These are phyloP conservation scores for Gadus macrocephalus DNA, from an alignment of 2,113 vertebrate species.

Conservation along the genomic window DNA sequence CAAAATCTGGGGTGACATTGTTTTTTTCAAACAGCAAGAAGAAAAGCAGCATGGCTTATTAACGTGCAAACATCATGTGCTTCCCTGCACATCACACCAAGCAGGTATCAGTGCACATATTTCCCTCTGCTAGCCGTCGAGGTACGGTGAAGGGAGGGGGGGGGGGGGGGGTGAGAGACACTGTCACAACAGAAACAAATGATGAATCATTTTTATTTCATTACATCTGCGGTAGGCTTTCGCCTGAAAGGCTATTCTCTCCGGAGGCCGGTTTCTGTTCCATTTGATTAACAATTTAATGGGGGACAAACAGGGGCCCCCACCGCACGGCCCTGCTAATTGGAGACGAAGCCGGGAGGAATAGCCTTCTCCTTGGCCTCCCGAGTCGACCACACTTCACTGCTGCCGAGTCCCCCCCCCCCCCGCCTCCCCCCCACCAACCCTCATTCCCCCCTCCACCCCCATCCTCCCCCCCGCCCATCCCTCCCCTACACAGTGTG, in stretches of 20 bases:
- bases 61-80: no score
- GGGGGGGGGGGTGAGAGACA: background rate
- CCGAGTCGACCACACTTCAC: conserved; percentile 19
- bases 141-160: no score
- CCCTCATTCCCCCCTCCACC: no score
- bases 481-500: no score
- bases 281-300: conserved; percentile 49
- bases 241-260: conserved; percentile 28
- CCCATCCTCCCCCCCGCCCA: no score
- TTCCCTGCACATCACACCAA: no score
- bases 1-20: no score
- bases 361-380: conserved; percentile 14
- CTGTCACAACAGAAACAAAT: conserved; percentile 14
- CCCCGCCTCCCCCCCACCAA: background rate
- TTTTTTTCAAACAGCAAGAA: no score
- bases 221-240: conserved; percentile 20
- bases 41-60: no score
- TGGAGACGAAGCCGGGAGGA: conserved; percentile 30
- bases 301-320: conserved; percentile 36
- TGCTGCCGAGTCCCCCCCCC: conserved; percentile 20
- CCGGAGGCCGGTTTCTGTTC: conserved; percentile 39
- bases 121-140: no score
- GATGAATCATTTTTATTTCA: conserved; percentile 20
- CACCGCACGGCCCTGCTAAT: conserved; percentile 34
- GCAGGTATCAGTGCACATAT: no score